phyloP scores from a whole-genome alignment of 2,888 invertebrate species.

The Amitus sp. region DNA sequence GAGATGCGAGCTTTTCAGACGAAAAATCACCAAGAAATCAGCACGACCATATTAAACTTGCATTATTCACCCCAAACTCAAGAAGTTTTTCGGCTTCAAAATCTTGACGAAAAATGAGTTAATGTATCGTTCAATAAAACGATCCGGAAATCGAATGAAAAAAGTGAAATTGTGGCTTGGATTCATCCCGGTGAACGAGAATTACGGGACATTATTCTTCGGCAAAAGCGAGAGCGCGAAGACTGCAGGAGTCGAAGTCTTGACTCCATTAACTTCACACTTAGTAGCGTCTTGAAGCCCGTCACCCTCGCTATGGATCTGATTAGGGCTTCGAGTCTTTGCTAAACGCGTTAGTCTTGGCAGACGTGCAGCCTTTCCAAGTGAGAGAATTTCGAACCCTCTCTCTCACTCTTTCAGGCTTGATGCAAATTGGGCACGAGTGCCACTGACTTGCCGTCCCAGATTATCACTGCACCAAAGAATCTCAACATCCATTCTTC shows the following conservation, averaged over 20 bases:
- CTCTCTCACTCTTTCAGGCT: slow-evolving; percentile 40
- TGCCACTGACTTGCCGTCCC: slow-evolving; percentile 29
- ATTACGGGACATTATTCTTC: slow-evolving; percentile 1
- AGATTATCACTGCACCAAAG: too few relatives aligned
- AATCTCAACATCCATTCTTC: too few relatives aligned
- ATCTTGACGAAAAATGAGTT: too few relatives aligned
- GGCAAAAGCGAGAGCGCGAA: slow-evolving; percentile 2
- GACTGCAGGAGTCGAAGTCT: slow-evolving; percentile 48
- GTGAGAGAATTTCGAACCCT: slow-evolving; percentile 20
- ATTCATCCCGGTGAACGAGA: background rate
- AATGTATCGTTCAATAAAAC: too few relatives aligned
- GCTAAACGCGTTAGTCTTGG: slow-evolving; percentile 64
- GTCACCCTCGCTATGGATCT: slow-evolving; percentile 54
- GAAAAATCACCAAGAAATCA: too few relatives aligned
- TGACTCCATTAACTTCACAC: slow-evolving; percentile 66
- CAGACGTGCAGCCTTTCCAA: slow-evolving; percentile 33
- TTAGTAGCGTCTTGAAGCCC: slow-evolving; percentile 57
- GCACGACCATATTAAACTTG: too few relatives aligned
- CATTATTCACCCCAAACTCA: too few relatives aligned
- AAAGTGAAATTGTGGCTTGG: too few relatives aligned
- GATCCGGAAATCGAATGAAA: too few relatives aligned
- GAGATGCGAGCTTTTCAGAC: too few relatives aligned
- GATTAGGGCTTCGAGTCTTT: slow-evolving; percentile 65
- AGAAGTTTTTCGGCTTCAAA: too few relatives aligned
- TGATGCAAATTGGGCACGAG: slow-evolving; percentile 64